Base-by-base conservation (phyloP, 2,797 vertebrate species). In the Fringilla coelebs region DNA sequence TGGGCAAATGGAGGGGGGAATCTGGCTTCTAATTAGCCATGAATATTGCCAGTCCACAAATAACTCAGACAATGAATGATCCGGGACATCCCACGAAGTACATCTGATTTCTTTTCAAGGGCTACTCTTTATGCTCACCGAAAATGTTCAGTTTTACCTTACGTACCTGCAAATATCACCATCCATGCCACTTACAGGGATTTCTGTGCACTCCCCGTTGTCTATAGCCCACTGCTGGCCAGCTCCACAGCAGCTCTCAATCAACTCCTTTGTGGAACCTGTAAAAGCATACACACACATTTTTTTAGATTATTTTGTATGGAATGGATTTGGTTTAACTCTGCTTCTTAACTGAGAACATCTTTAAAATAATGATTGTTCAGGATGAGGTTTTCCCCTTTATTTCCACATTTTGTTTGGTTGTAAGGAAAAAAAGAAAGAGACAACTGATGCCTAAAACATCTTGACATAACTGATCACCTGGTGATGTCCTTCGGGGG, bases 141-240 rank as follows among this genome's bases (percentile, higher is more conserved):
- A 36, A 71, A 60, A 22, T 9, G 6, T 29, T 77, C 1, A 0
- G 31, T 4, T 79, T 68, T 48, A 43, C 40, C 83, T 73, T 83
- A 95, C 98, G 63, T 97, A 99, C 99, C 98, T 98, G 98, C 99
- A 99, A 29, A 98, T 86, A 21, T 97, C 97, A 16, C 95, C 96
- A 91, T 98, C 98, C 4, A 77, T 85, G 6, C 97, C 96, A 24
- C 95, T 97, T 74, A 97, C 85, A 3, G 98, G 98, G 91, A 99
- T 98, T 76, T 98, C 97, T 31, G 97, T 96, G 91, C 99, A 99
- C 94, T 99, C 98, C 25, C 96, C 98, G 0, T 98, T 97, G 91
- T 98, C 98, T 11, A 98, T 94, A n/a, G 98, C 99, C 99, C 99
- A 99, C 79, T 97, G 98, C 89, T 99, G 98, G 9, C 99, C 99